Conservation (phyloP, 2,797 vertebrate genomes). For the Mus minutoides region DNA sequence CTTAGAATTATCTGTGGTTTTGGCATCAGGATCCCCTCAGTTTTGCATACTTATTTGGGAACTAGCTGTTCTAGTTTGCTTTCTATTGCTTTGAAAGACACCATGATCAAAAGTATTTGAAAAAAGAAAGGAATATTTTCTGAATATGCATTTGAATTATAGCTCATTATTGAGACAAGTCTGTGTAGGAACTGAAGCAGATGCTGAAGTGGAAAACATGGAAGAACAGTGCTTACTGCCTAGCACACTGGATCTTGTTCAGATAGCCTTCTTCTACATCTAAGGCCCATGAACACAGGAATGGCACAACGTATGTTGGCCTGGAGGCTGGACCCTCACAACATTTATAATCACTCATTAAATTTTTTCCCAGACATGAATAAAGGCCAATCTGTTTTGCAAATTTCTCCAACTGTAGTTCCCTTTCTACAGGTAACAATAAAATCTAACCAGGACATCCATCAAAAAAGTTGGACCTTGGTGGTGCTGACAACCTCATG, state of each 20-base stretch:
- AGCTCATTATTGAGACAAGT: not conserved
- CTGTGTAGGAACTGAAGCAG: not conserved
- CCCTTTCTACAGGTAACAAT: not conserved
- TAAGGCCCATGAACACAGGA: not conserved
- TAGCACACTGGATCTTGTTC: not conserved
- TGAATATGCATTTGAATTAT: not conserved
- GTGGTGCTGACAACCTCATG: no score
- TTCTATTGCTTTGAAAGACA: no score
- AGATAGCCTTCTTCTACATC: not conserved
- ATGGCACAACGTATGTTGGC: not conserved
- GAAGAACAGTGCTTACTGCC: not conserved
- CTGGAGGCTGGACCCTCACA: not conserved
- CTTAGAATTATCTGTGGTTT: no score
- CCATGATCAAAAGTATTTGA: no score
- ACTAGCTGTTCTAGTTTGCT: no score
- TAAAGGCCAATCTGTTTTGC: not conserved
- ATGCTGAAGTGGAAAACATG: no score
- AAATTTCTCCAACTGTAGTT: not conserved
- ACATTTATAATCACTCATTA: no score
- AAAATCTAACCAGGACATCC: not conserved
- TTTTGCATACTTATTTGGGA: no score
- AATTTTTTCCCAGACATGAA: not conserved
- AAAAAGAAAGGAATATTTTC: no score
- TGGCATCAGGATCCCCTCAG: no score
- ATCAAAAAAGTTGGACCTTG: no score